Conservation (phyloP, 2,113 vertebrate genomes). For the Leptodactylus fuscus region DNA sequence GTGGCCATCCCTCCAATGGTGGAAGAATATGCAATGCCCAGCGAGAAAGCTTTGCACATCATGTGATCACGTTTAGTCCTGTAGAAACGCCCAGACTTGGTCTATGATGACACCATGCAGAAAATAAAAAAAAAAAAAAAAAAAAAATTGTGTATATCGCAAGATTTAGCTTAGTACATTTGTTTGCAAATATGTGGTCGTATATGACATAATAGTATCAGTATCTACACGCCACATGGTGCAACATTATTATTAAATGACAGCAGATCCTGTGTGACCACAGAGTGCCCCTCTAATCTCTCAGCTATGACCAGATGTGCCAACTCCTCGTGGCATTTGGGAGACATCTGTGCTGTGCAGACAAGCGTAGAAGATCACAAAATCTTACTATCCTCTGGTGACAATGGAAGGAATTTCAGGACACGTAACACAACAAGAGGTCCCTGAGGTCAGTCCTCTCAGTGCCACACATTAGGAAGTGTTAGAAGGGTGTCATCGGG, state of each 20-base stretch:
- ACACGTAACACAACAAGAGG: neutral
- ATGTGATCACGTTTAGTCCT: constrained; percentile 55
- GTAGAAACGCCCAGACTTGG: constrained; percentile 38
- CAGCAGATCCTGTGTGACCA: too few species aligned
- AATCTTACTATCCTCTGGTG: neutral
- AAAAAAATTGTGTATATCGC: too few species aligned
- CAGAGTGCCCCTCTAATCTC: neutral
- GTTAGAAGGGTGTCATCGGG: neutral
- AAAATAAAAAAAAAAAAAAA: neutral
- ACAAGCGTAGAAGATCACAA: neutral
- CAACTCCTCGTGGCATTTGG: neutral
- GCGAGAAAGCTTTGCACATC: constrained; percentile 59
- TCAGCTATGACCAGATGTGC: neutral
- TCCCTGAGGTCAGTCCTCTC: neutral
- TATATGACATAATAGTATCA: too few species aligned
- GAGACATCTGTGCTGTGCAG: neutral
- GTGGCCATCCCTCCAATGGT: constrained; percentile 59
- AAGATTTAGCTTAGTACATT: too few species aligned
- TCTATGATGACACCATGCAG: neutral
- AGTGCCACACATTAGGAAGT: neutral
- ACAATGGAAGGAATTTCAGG: neutral
- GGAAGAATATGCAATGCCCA: constrained; percentile 56
- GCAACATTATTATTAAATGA: too few species aligned
- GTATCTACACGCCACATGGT: too few species aligned
- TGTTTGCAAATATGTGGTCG: too few species aligned